These are phyloP conservation scores for Phrynosoma platyrhinos DNA, from an alignment of 2,113 vertebrate genomes.

Conservation along the genomic window DNA sequence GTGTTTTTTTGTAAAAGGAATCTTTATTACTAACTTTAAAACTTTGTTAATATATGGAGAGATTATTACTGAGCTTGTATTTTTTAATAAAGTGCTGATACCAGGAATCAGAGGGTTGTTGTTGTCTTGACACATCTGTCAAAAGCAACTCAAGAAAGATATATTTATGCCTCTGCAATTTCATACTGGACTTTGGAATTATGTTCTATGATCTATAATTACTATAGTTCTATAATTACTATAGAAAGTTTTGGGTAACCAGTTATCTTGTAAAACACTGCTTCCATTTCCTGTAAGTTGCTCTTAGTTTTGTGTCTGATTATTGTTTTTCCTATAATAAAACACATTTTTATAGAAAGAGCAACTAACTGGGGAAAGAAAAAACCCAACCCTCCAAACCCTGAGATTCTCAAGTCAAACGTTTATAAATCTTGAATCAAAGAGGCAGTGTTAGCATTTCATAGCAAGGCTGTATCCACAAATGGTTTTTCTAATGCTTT, in stretches of 20 bases:
- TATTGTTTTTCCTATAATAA: no score
- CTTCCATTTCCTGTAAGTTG: no score
- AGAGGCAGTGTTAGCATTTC: background rate
- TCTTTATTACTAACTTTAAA: slow-evolving; percentile 51
- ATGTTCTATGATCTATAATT: no score
- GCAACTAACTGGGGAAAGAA: no score
- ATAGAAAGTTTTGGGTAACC: no score
- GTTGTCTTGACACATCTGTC: background rate
- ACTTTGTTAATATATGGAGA: slow-evolving; percentile 49
- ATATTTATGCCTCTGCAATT: no score
- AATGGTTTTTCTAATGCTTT: background rate
- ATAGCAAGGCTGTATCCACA: background rate
- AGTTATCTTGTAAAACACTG: no score
- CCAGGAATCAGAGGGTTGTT: background rate
- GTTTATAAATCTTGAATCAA: background rate
- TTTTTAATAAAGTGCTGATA: slow-evolving; percentile 71
- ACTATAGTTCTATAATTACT: no score
- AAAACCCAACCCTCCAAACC: background rate
- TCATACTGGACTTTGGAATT: no score
- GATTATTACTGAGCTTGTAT: slow-evolving; percentile 56
- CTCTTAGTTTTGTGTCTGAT: no score
- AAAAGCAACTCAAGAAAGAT: no score
- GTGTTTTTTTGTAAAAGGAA: slow-evolving; percentile 33
- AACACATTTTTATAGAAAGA: no score
- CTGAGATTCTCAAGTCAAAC: background rate